Evolutionary conservation across 2,797 vertebrate genomes (phyloP), one percentile per base, ranked within the genome.

Genomic region (Spizella passerina): DNA sequence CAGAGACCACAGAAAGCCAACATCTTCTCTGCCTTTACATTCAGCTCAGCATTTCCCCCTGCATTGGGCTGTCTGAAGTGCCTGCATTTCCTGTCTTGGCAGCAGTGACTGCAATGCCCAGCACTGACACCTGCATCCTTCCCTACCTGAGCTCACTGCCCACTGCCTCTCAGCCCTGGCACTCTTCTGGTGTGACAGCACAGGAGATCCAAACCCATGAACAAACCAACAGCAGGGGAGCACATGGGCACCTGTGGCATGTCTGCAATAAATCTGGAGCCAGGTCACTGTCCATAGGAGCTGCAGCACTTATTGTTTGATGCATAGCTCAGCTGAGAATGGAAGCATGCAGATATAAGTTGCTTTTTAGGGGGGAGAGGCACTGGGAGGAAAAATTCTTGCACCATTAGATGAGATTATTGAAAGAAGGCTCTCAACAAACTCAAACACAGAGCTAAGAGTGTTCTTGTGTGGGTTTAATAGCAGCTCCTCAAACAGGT

Each of bases 401-500:
- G 63, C 34, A 20, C 18, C 30, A n/a, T 65, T 70, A 52, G 12
- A 79, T 12, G 19, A 57, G 27, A 57, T 78, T 81, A 94, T 95
- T 61, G 59, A 68, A 56, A 88, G 44, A 55, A 87, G 34, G n/a
- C 14, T 66, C 63, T 59, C 53, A 38, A 47, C 32, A 85, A 88
- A 88, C 68, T 88, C 70, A 39, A 88, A 76, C 57, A 52, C 47
- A 53, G 16, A 39, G 23, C 52, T 55, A 7, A 2, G 26, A n/a
- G 24, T 46, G 43, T 56, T 88, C 77, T 64, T 57, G 32, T 60
- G 64, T 70, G 83, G 87, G 71, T 82, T 86, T 82, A 86, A 73
- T 19, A 80, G 34, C 78, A 88, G 29, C 59, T 92, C 55, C 70
- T 84, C 83, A 73, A 83, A 83, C 38, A 82, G 53, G 79, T 82